Conservation (phyloP, 2,797 vertebrate species). For the Myotis findleyi region DNA sequence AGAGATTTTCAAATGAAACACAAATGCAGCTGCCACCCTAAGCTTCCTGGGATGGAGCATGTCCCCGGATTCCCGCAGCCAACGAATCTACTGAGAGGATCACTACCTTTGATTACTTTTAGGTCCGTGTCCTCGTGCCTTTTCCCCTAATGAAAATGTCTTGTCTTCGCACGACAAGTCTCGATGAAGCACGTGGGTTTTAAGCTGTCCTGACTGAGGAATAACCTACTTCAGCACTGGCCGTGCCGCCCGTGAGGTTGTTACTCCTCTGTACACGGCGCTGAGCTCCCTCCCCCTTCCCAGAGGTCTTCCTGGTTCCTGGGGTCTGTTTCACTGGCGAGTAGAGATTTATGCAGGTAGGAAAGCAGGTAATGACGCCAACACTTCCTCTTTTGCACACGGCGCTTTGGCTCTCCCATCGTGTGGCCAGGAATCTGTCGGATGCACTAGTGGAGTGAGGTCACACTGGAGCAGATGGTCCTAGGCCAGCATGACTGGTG, state of each 20-base stretch:
- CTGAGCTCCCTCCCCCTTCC: neutral
- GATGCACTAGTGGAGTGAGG: neutral
- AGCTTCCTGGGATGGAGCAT: neutral
- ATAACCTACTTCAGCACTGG: neutral
- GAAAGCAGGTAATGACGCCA: neutral
- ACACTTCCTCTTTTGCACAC: neutral
- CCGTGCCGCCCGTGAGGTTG: neutral
- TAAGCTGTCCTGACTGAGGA: neutral
- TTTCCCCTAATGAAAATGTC: neutral
- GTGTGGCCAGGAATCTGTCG: conserved; percentile 73
- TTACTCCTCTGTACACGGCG: neutral
- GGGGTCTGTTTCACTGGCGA: neutral
- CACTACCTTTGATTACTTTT: no score
- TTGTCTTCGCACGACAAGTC: neutral
- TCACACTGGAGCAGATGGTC: neutral
- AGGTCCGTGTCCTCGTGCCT: neutral
- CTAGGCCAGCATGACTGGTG: accelerated
- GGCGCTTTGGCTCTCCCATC: neutral
- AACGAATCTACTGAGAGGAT: accelerated
- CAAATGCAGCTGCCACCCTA: neutral
- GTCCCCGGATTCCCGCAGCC: neutral
- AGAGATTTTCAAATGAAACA: neutral
- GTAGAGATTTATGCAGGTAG: neutral
- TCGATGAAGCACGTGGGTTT: neutral
- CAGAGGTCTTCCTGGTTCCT: neutral